Percentiles rank a stretch among this genome's conserved stretches.
These are phyloP conservation scores for Megalopta genalis DNA, from an alignment of 1,140 invertebrate genomes.

Conservation along the genomic window DNA sequence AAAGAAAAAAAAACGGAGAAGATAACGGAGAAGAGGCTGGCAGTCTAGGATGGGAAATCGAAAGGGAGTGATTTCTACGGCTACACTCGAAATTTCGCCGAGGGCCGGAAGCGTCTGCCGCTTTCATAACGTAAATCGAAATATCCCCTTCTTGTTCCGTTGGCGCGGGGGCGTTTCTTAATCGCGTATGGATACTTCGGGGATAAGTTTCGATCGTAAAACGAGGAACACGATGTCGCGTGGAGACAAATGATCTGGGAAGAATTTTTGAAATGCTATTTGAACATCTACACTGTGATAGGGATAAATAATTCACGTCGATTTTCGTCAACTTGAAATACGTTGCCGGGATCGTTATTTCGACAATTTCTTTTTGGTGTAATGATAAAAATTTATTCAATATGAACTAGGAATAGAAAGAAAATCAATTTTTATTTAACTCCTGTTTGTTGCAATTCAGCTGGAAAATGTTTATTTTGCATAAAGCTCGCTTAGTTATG, in stretches of 20 bases:
- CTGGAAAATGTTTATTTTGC: no score
- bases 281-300: no score
- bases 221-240: background rate
- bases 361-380: no score
- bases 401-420: no score
- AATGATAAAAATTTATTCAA: no score
- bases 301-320: background rate
- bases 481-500: no score
- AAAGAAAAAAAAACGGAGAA: background rate
- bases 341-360: no score
- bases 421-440: no score
- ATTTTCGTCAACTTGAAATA: no score
- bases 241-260: background rate
- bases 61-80: constrained; percentile 10
- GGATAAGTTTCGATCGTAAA: background rate
- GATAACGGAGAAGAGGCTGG: background rate
- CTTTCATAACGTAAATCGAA: background rate
- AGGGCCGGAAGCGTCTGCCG: background rate
- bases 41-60: constrained; percentile 31
- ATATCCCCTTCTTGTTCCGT: background rate
- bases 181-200: background rate
- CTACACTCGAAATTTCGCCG: no score
- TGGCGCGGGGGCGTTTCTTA: background rate
- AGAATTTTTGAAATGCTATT: background rate
- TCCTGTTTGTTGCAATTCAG: no score